Evolutionary conservation across 1,140 invertebrate genomes (phyloP).

Genomic region (Lysiphlebus fabarum): DNA sequence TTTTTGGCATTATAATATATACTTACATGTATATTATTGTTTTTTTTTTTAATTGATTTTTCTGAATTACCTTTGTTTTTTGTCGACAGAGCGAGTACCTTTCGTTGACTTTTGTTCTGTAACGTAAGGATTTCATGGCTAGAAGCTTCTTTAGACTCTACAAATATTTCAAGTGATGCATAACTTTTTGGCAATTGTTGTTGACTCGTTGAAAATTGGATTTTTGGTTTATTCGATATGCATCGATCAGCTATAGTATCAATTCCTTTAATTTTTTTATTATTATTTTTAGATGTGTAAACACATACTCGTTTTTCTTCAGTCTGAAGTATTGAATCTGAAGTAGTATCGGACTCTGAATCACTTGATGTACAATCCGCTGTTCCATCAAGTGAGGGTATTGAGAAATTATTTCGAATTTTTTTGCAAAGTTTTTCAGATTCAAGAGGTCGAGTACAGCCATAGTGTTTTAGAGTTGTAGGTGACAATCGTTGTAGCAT

Average conservation of each 20-base stretch:
- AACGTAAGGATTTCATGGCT: too few relatives aligned
- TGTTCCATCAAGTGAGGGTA: conserved; percentile 54
- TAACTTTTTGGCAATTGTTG: conserved; percentile 38
- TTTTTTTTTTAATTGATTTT: too few relatives aligned
- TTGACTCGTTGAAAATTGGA: conserved; percentile 30
- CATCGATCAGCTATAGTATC: background rate
- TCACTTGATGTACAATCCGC: conserved; percentile 33
- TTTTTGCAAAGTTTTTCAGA: too few relatives aligned
- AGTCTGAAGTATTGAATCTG: conserved; percentile 33
- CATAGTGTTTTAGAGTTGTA: conserved; percentile 15
- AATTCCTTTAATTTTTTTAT: conserved; percentile 35
- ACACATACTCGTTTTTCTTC: conserved; percentile 38
- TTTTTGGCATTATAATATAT: too few relatives aligned
- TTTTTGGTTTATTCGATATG: conserved; percentile 20
- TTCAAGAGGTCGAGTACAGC: conserved; percentile 13
- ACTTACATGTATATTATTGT: too few relatives aligned
- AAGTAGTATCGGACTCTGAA: conserved; percentile 31
- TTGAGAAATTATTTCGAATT: conserved; percentile 32
- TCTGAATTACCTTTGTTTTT: too few relatives aligned
- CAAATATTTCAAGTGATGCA: conserved; percentile 41
- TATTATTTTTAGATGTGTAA: conserved; percentile 32
- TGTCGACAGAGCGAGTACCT: too few relatives aligned
- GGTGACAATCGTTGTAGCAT: conserved; percentile 21
- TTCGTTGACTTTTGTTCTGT: too few relatives aligned
- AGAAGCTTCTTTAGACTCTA: conserved; percentile 31